Conservation (phyloP, 2,797 vertebrate species). For the Sardinella longiceps region DNA sequence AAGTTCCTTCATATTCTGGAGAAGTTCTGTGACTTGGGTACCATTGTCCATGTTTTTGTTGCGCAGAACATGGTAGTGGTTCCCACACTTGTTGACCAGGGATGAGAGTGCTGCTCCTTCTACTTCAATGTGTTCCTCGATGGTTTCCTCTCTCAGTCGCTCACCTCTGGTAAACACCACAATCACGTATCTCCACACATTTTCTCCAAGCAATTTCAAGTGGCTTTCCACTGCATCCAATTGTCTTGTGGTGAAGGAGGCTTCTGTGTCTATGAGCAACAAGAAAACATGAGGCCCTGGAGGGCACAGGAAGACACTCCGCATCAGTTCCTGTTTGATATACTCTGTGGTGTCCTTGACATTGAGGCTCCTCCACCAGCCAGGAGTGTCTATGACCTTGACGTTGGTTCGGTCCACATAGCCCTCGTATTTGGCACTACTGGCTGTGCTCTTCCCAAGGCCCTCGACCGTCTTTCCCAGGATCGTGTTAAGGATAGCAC, state of each 20-base stretch:
- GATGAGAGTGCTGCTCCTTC: neutral
- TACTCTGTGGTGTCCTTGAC: neutral
- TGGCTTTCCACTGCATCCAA: neutral
- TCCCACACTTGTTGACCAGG: neutral
- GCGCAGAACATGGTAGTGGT: neutral
- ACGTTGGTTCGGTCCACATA: neutral
- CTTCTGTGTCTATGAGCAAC: neutral
- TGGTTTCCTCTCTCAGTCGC: neutral
- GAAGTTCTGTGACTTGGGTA: neutral
- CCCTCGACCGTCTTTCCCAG: neutral
- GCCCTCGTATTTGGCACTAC: neutral
- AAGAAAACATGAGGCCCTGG: neutral
- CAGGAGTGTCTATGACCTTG: neutral
- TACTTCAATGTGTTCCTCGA: neutral
- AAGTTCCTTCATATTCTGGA: neutral
- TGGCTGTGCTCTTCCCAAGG: neutral
- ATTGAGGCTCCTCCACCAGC: neutral
- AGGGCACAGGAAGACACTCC: neutral
- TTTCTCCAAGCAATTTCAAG: neutral
- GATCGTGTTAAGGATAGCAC: neutral
- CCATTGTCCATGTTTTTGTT: neutral
- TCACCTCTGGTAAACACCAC: neutral
- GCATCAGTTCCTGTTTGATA: constrained; percentile 2
- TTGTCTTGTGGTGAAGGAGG: neutral
- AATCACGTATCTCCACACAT: neutral